Conservation (phyloP, 2,888 invertebrate genomes). For the Megastigmus dorsalis region DNA sequence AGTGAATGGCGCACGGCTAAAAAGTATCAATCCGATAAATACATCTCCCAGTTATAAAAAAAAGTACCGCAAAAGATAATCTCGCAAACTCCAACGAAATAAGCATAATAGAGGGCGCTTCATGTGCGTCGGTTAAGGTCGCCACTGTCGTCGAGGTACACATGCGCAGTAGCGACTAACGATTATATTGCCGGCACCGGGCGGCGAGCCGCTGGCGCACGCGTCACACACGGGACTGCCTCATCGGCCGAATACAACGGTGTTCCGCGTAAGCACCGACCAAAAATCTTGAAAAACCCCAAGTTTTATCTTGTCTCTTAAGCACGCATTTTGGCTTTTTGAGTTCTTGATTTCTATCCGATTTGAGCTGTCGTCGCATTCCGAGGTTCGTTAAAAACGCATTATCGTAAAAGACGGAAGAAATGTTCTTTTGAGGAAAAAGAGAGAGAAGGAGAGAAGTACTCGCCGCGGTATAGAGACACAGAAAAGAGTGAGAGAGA, state of each 20-base stretch:
- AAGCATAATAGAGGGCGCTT: too few relatives aligned
- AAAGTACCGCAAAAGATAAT: too few relatives aligned
- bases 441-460: background rate
- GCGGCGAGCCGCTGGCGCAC: background rate
- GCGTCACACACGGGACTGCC: constrained; percentile 4
- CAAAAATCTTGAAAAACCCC: background rate
- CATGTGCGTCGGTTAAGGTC: too few relatives aligned
- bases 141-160: too few relatives aligned
- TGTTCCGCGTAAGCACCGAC: constrained; percentile 10
- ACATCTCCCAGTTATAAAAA: too few relatives aligned
- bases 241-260: constrained; percentile 9
- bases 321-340: constrained; percentile 24
- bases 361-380: background rate
- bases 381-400: constrained; percentile 32
- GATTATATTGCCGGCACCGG: background rate
- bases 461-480: too few relatives aligned
- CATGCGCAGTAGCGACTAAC: too few relatives aligned
- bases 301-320: background rate
- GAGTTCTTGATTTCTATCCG: background rate
- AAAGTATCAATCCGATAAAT: too few relatives aligned
- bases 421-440: background rate
- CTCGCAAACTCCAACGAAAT: too few relatives aligned
- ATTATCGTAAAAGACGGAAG: background rate
- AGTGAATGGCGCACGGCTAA: too few relatives aligned
- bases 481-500: too few relatives aligned